Evolutionary conservation across 2,888 invertebrate genomes (phyloP), one percentile per base, ranked within the genome.

Genomic region (Polyommatus icarus): DNA sequence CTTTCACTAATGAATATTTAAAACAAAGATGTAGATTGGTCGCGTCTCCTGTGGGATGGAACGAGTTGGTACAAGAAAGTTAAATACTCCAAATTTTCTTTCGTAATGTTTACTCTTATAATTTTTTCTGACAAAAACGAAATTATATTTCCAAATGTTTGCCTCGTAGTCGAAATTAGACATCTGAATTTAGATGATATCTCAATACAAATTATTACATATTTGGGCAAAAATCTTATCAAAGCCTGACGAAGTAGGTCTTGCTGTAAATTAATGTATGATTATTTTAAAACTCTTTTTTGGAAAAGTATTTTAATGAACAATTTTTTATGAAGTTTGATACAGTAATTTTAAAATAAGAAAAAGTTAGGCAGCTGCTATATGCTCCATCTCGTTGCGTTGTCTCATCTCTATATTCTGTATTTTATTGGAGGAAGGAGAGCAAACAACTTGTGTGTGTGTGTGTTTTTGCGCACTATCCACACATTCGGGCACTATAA

Each of bases 21-120:
- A 75, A 75, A 75, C 75, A 75, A 75, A 75, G 75, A 80, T 79
- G 77, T 73, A 77, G 76, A 78, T 75, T 77, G 76, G 54, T 76
- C 59, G 76, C 50, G 75, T 76, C 76, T 75, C 76, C 59, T 61
- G 75, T 75, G 76, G 12, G 57, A 77, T 71, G 77, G 59, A 77
- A 77, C 50, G 76, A 77, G 76, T 77, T 78, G 77, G 61, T 77
- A 61, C 75, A 32, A 76, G 75, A 78, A 75, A 77, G 77, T 75
- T 77, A 73, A 73, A 73, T 20, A 46, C 73, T 5, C 73, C 20
- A 73, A 46, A 73, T 73, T 73, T 73, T 73, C 46, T 73, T 73
- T 40, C 20, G 10, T 73, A 46, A 72, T 72, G 36, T 40, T 36
- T 40, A 46, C 24, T 46, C 46, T 73, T 24, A 20, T 46, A 73